Evolutionary conservation across 2,888 invertebrate species (phyloP).

Genomic region (Pasiphila rectangulata): DNA sequence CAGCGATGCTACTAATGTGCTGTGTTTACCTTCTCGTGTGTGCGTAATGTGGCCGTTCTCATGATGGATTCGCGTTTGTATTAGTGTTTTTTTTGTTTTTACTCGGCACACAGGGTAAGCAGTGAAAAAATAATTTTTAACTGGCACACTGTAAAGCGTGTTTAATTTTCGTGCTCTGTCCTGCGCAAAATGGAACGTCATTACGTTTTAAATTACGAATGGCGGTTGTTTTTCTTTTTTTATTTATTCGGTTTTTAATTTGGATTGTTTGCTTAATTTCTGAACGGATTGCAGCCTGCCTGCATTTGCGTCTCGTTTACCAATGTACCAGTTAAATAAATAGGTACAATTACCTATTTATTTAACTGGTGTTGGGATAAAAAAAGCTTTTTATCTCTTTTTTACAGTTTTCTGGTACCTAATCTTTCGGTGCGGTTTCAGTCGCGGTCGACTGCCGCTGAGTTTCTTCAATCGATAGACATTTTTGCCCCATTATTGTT

Average conservation of each 20-base stretch:
- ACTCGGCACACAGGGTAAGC: slow-evolving; percentile 62
- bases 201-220: slow-evolving; percentile 79
- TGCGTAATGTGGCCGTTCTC: slow-evolving; percentile 64
- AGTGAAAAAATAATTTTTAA: slow-evolving; percentile 79
- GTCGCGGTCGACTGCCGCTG: too few relatives aligned
- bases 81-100: slow-evolving; percentile 60
- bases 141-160: slow-evolving; percentile 76
- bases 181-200: slow-evolving; percentile 76
- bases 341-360: not conserved
- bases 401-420: too few relatives aligned
- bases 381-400: too few relatives aligned
- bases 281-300: slow-evolving; percentile 38
- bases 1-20: slow-evolving; percentile 42
- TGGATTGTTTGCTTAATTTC: slow-evolving; percentile 64
- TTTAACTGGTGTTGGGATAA: too few relatives aligned
- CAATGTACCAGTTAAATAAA: slow-evolving; percentile 21
- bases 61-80: slow-evolving; percentile 76
- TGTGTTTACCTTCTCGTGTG: slow-evolving; percentile 49
- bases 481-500: too few relatives aligned
- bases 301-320: slow-evolving; percentile 25
- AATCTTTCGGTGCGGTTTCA: too few relatives aligned
- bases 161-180: slow-evolving; percentile 79
- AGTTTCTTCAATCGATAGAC: too few relatives aligned
- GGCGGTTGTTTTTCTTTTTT: slow-evolving; percentile 61
- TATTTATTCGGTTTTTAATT: slow-evolving; percentile 68